Percentiles rank a stretch among this genome's conserved stretches.
Conservation (phyloP, 2,113 vertebrate species). For the Hassar affinis region DNA sequence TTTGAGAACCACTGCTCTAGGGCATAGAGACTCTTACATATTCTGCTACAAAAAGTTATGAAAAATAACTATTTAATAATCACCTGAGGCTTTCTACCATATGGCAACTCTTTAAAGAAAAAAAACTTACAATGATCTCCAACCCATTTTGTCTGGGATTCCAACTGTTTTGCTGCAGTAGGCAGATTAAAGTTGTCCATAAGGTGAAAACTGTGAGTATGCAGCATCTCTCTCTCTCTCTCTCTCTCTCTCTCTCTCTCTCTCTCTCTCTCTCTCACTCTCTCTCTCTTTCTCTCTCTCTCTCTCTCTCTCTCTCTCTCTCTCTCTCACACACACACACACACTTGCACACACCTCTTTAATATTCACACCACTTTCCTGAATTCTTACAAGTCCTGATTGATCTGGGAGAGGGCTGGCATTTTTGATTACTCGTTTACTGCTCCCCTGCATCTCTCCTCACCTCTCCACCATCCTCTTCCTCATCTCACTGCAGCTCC, state of each 20-base stretch:
- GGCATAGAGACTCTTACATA: background rate
- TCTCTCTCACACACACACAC: background rate
- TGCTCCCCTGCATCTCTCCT: background rate
- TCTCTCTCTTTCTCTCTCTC: background rate
- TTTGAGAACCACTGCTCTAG: background rate
- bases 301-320: background rate
- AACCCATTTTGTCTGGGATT: conserved; percentile 17
- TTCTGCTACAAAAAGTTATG: background rate
- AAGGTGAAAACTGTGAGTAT: conserved; percentile 37
- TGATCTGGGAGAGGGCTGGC: conserved; percentile 42
- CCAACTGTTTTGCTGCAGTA: conserved; percentile 28
- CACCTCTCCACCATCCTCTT: conserved; percentile 5
- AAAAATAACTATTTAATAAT: conserved; percentile 16
- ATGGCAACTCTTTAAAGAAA: background rate
- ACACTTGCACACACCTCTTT: conserved; percentile 24
- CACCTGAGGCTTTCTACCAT: background rate
- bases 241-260: background rate
- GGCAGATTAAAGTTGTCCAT: conserved; percentile 33
- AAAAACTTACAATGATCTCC: background rate
- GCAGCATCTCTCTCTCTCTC: conserved; percentile 10
- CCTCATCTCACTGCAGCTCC: conserved; percentile 12
- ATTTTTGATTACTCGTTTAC: conserved; percentile 40
- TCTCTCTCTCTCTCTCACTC: background rate
- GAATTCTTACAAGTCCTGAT: conserved; percentile 45
- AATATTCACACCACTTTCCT: conserved; percentile 30